These are phyloP conservation scores for Sphinx pinastri DNA, from an alignment of 2,888 invertebrate genomes.

Conservation along the genomic window DNA sequence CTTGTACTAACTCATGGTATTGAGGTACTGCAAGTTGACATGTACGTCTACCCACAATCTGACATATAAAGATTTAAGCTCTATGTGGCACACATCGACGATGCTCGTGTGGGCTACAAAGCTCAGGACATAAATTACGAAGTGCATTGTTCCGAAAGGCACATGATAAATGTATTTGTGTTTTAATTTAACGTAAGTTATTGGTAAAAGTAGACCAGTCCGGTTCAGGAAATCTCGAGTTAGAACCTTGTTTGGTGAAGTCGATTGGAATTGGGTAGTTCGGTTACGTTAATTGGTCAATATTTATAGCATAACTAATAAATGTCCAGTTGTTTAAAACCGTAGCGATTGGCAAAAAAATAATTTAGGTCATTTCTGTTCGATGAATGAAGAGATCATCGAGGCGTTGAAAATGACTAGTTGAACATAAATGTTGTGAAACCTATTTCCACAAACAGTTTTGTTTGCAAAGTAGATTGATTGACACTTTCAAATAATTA, in stretches of 20 bases:
- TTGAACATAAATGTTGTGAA: too few species aligned
- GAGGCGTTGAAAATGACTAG: not conserved
- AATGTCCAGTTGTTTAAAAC: conserved; percentile 1
- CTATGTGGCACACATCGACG: conserved; percentile 65
- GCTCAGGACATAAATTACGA: conserved; percentile 64
- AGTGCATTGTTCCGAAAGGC: conserved; percentile 68
- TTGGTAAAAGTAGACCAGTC: conserved; percentile 56
- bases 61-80: conserved; percentile 65
- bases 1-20: conserved; percentile 1
- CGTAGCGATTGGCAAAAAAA: not conserved
- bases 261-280: conserved; percentile 47
- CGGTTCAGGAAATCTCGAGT: conserved; percentile 49
- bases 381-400: not conserved
- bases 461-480: too few species aligned
- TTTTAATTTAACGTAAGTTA: conserved; percentile 56
- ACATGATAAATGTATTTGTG: conserved; percentile 68
- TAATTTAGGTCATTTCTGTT: not conserved
- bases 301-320: conserved; percentile 36
- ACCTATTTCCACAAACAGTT: too few species aligned
- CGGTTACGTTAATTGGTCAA: conserved; percentile 48
- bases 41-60: conserved; percentile 45
- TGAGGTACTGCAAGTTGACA: conserved; percentile 6
- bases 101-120: conserved; percentile 69
- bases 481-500: too few species aligned
- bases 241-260: conserved; percentile 47